Base-by-base conservation (phyloP, 2,113 vertebrate species). In the Tonatia bakeri region DNA sequence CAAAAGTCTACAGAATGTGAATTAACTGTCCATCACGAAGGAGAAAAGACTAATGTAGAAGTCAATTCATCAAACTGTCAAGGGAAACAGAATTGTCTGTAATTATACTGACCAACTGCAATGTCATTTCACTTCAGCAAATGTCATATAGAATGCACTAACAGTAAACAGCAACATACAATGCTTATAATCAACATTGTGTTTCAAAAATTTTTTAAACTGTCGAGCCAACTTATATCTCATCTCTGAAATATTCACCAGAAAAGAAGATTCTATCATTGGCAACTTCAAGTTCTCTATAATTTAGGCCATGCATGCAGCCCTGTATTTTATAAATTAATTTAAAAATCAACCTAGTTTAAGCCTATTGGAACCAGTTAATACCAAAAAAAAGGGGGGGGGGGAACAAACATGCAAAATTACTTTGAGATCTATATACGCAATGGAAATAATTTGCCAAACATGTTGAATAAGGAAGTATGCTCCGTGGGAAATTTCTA, bases 1-100 rank as follows among this genome's bases (percentile, higher is more conserved):
- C 86, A 95, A 67, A 59, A 75, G 86, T 13, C 80, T 79, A 83
- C 24, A 91, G 73, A 88, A 91, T 91, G 86, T 38, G 56, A 95
- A 79, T 40, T 91, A 90, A 84, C 47, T 89, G 79, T 94, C 77
- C 70, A 26, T 77, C 16, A 56, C 59, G n/a, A 80, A 86, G 38
- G 47, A 54, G 67, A 86, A 89, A 90, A 81, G 38, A 54, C 61
- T 47, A 36, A 54, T 20, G 0, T 38, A 90, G 33, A 87, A 50
- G 28, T 81, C 80, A 69, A 87, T 93, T 90, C 31, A 72, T 86
- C 56, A 61, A 12, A 88, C 9, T 1, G 24, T n/a, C 50, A 89
- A 89, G 69, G 72, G 47, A 72, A 76, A 72, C 13, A 69, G 52
- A 79, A 59, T 24, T 50, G 22, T 43, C 13, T 84, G 2, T 65